These are phyloP conservation scores for Neogale vison DNA, from an alignment of 2,113 vertebrate genomes.

Conservation along the genomic window DNA sequence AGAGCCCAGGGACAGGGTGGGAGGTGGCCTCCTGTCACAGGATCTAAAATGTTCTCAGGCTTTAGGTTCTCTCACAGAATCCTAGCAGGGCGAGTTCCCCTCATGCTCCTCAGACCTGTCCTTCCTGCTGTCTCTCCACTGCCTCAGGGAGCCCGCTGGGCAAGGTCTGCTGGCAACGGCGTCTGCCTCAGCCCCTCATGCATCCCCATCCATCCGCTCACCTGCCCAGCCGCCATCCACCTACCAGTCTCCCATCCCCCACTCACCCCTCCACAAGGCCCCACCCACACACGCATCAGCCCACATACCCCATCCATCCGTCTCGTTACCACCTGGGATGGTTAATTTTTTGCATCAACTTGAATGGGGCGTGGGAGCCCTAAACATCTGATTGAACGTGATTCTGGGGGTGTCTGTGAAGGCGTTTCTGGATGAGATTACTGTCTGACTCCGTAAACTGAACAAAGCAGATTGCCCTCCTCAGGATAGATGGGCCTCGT, in stretches of 20 bases:
- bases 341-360: neutral
- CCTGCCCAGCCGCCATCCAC: rapidly evolving
- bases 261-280: too few species aligned
- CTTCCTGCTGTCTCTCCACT: neutral
- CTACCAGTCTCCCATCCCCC: neutral
- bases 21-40: rapidly evolving
- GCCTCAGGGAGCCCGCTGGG: neutral
- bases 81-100: neutral
- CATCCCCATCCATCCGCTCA: rapidly evolving
- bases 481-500: neutral
- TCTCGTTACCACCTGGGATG: too few species aligned
- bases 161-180: too few species aligned
- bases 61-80: neutral
- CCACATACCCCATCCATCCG: rapidly evolving
- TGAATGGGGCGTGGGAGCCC: too few species aligned
- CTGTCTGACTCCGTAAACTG: neutral
- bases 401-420: too few species aligned
- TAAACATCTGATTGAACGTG: neutral
- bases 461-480: neutral
- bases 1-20: neutral
- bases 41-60: neutral
- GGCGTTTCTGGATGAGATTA: neutral
- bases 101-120: neutral
- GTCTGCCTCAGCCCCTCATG: neutral
- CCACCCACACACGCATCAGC: too few species aligned